phyloP scores from a whole-genome alignment of 2,113 vertebrate genomes.

The Catharus fuscescens region DNA sequence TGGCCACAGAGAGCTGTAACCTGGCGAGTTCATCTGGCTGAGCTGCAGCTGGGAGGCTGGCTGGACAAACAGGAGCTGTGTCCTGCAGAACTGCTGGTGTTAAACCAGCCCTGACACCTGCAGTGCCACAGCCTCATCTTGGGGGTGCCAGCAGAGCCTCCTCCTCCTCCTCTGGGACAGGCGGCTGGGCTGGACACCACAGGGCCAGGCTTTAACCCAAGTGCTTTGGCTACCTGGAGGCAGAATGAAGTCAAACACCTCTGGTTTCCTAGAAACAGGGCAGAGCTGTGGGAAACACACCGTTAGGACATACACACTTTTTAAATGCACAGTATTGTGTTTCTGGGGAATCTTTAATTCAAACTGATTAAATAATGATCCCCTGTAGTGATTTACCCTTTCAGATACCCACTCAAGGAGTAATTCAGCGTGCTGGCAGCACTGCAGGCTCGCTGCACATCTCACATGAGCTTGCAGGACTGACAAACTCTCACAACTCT shows the following conservation, averaged over 20 bases:
- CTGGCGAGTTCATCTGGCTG: background rate
- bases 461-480: background rate
- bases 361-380: background rate
- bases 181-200: accelerated
- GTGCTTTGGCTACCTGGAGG: background rate
- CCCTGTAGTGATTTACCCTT: background rate
- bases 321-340: background rate
- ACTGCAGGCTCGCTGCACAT: background rate
- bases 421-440: background rate
- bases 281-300: background rate
- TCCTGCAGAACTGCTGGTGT: background rate
- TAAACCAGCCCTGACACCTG: background rate
- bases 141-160: background rate
- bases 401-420: background rate
- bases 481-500: background rate
- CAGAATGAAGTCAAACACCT: background rate
- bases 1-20: background rate
- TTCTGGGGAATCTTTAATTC: slow-evolving; percentile 9
- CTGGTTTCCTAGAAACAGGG: background rate
- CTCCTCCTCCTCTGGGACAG: background rate
- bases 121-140: background rate
- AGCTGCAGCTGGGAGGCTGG: background rate
- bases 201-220: background rate
- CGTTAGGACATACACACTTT: background rate
- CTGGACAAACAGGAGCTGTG: background rate